phyloP scores from a whole-genome alignment of 2,797 vertebrate species.

The Dryobates pubescens region DNA sequence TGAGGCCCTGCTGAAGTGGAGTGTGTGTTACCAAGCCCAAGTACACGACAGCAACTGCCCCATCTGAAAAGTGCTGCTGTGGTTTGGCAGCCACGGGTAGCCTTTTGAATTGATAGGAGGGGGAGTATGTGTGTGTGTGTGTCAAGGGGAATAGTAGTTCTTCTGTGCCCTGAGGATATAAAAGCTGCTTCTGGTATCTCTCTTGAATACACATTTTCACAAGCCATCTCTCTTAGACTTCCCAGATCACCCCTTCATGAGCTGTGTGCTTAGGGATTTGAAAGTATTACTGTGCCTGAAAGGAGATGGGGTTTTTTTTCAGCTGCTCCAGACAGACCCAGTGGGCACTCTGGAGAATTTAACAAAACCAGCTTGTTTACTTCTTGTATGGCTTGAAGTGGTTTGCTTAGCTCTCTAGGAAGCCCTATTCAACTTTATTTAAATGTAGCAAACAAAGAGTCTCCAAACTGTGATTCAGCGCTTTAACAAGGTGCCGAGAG shows the following conservation, averaged over 20 bases:
- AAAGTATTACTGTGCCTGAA: slow-evolving; percentile 40
- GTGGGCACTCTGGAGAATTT: slow-evolving; percentile 43
- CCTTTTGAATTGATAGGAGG: slow-evolving; percentile 17
- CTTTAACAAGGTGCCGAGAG: slow-evolving; percentile 58
- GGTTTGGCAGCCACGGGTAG: slow-evolving; percentile 14
- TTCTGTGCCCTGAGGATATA: slow-evolving; percentile 54
- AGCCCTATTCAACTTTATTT: slow-evolving; percentile 64
- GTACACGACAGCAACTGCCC: slow-evolving; percentile 34
- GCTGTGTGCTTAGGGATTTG: slow-evolving; percentile 46
- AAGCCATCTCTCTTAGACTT: slow-evolving; percentile 42
- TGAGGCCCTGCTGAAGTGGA: slow-evolving; percentile 37
- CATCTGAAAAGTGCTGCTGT: slow-evolving; percentile 36
- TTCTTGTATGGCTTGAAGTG: slow-evolving; percentile 45
- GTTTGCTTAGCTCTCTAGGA: slow-evolving; percentile 60
- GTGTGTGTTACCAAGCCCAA: slow-evolving; percentile 23
- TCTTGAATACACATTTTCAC: slow-evolving; percentile 48
- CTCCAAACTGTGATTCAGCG: slow-evolving; percentile 57
- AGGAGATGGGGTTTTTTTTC: slow-evolving; percentile 12
- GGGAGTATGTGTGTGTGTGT: background rate
- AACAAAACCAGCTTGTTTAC: slow-evolving; percentile 66
- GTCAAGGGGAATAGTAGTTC: slow-evolving; percentile 33
- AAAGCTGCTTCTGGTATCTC: slow-evolving; percentile 51
- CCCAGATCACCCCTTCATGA: slow-evolving; percentile 19
- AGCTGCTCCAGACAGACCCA: slow-evolving; percentile 51
- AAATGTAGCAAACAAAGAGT: slow-evolving; percentile 64